Conservation (phyloP, 1,140 invertebrate species). For the Cotesia vestalis region DNA sequence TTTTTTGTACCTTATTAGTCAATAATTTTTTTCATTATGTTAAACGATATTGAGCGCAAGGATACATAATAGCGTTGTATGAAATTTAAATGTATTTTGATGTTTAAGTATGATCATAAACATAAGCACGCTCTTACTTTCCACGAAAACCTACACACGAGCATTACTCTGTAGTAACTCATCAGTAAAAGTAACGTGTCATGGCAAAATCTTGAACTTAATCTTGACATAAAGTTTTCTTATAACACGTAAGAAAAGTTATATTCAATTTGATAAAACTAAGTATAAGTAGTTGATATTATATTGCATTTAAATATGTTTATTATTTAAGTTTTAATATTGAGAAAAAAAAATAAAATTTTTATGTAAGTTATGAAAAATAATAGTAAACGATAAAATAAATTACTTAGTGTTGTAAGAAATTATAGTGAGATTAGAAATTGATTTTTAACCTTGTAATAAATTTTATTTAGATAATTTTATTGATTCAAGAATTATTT, state of each 20-base stretch:
- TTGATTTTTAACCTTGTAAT: no score
- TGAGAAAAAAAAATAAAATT: not conserved
- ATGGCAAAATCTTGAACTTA: not conserved
- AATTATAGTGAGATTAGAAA: no score
- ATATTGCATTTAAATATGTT: conserved; percentile 11
- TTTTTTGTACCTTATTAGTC: not conserved
- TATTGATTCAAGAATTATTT: no score
- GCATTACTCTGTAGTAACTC: not conserved
- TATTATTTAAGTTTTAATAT: not conserved
- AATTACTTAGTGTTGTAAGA: no score
- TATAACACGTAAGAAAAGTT: conserved; percentile 12
- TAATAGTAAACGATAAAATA: no score
- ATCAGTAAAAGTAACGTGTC: no score
- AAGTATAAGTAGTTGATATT: not conserved
- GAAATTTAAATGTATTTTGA: not conserved
- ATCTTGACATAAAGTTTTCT: not conserved
- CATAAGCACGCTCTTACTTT: not conserved
- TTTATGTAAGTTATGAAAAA: no score
- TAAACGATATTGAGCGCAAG: not conserved
- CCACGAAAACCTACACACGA: not conserved
- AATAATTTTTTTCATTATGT: not conserved
- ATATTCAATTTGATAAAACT: not conserved
- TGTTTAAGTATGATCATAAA: no score
- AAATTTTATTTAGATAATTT: no score
- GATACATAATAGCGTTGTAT: not conserved